Conservation (phyloP, 2,797 vertebrate genomes). For the Pteropus rufus region DNA sequence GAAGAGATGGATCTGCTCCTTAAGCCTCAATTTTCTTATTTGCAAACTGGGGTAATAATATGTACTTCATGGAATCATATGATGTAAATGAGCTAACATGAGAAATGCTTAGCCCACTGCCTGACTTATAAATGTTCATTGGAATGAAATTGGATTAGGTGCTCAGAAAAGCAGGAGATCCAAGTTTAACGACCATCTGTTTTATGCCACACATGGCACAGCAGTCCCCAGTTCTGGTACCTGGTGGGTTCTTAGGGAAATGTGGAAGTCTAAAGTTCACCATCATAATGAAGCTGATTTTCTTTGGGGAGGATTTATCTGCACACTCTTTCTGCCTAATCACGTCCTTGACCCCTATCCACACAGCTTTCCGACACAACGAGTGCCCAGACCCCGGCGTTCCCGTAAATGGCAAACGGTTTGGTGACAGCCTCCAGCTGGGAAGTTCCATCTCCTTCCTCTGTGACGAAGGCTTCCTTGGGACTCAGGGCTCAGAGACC, state of each 20-base stretch:
- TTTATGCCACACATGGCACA: accelerated
- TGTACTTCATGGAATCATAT: background rate
- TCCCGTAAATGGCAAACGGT: constrained; percentile 96
- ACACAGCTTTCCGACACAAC: constrained; percentile 94
- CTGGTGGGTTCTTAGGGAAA: background rate
- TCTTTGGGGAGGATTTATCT: background rate
- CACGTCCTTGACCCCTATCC: background rate
- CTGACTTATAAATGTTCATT: background rate
- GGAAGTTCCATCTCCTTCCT: constrained; percentile 98
- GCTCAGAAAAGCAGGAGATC: background rate
- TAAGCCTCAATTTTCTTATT: constrained; percentile 48
- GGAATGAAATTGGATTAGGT: background rate
- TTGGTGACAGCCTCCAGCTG: constrained; percentile 96
- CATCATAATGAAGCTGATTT: background rate
- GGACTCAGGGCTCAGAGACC: constrained; percentile 96
- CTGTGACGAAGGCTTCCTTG: constrained; percentile 96
- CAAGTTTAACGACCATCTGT: background rate
- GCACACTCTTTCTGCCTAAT: background rate
- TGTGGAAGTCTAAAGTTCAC: background rate
- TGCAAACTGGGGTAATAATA: background rate
- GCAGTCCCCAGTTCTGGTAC: background rate
- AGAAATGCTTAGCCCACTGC: background rate
- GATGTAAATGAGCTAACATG: background rate
- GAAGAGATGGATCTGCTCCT: background rate
- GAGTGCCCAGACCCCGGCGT: constrained; percentile 97